These are phyloP conservation scores for Paguma larvata DNA, from an alignment of 2,797 vertebrate genomes.

Conservation along the genomic window DNA sequence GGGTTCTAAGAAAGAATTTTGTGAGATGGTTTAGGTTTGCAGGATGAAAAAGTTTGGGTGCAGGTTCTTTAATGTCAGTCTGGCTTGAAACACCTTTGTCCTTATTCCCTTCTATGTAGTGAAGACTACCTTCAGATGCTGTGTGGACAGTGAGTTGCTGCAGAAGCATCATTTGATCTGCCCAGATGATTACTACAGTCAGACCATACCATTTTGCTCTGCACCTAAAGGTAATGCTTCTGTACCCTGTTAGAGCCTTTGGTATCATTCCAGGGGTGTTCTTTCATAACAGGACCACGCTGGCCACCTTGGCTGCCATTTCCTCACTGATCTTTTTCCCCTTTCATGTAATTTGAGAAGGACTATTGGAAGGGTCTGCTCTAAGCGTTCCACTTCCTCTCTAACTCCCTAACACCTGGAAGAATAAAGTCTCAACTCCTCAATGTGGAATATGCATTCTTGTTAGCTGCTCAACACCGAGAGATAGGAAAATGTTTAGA, in stretches of 20 bases:
- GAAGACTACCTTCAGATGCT: slow-evolving; percentile 91
- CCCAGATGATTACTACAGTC: slow-evolving; percentile 92
- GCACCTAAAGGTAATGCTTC: slow-evolving; percentile 91
- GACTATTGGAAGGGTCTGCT: not conserved
- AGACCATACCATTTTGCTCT: slow-evolving; percentile 78
- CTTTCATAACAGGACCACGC: not conserved
- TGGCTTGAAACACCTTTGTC: not conserved
- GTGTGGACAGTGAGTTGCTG: slow-evolving; percentile 92
- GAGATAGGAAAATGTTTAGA: not conserved
- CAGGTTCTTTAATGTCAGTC: rapidly evolving
- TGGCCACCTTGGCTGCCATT: not conserved
- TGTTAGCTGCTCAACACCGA: not conserved
- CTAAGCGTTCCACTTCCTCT: not conserved
- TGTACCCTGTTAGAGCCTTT: rapidly evolving
- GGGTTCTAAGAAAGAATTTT: not conserved
- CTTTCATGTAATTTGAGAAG: not conserved
- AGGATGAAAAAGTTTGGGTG: not conserved
- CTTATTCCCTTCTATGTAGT: slow-evolving; percentile 84
- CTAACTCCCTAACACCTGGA: not conserved
- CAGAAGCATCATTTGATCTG: slow-evolving; percentile 91
- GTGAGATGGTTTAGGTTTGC: not conserved
- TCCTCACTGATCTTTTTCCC: not conserved
- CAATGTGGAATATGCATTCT: not conserved
- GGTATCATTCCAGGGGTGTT: not conserved
- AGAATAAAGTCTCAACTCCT: not conserved